Percentiles rank a stretch among this genome's conserved stretches.
These are phyloP conservation scores for Sitophilus oryzae DNA, from an alignment of 1,140 invertebrate species.

Conservation along the genomic window DNA sequence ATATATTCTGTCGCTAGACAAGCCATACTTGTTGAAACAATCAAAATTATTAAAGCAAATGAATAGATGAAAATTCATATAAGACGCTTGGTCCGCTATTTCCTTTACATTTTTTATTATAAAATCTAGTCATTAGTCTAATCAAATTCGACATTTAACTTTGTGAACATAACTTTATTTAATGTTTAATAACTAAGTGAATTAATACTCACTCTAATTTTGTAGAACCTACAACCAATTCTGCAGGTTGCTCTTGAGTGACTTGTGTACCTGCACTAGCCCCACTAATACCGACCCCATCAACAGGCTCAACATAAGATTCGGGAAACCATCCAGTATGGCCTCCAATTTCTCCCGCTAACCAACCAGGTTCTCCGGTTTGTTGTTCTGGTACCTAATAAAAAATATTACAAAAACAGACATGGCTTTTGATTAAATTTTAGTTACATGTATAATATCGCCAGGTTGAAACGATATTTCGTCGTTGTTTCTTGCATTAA, in stretches of 20 bases:
- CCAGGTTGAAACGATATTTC: slow-evolving; percentile 92
- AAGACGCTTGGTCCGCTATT: no score
- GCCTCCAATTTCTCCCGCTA: slow-evolving; percentile 83
- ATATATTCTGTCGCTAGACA: no score
- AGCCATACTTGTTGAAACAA: no score
- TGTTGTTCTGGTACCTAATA: slow-evolving; percentile 70
- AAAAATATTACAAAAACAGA: neutral
- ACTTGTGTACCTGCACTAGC: neutral
- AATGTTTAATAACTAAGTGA: no score
- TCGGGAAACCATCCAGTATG: slow-evolving; percentile 97
- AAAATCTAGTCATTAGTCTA: no score
- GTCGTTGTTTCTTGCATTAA: slow-evolving; percentile 85
- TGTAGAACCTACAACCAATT: slow-evolving; percentile 31
- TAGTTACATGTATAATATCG: slow-evolving; percentile 78
- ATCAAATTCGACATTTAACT: no score
- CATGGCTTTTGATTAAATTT: slow-evolving; percentile 1
- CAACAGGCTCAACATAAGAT: slow-evolving; percentile 86
- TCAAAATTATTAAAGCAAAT: no score
- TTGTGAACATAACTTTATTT: no score
- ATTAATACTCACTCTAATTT: slow-evolving; percentile 45
- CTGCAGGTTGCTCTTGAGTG: neutral
- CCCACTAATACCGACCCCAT: slow-evolving; percentile 39
- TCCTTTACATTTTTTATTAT: no score
- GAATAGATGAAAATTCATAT: no score
- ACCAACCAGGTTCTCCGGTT: slow-evolving; percentile 94